Percentiles rank a stretch among this genome's conserved stretches.
Evolutionary conservation across 1,140 invertebrate species (phyloP).

Genomic region (Choristoneura fumiferana): DNA sequence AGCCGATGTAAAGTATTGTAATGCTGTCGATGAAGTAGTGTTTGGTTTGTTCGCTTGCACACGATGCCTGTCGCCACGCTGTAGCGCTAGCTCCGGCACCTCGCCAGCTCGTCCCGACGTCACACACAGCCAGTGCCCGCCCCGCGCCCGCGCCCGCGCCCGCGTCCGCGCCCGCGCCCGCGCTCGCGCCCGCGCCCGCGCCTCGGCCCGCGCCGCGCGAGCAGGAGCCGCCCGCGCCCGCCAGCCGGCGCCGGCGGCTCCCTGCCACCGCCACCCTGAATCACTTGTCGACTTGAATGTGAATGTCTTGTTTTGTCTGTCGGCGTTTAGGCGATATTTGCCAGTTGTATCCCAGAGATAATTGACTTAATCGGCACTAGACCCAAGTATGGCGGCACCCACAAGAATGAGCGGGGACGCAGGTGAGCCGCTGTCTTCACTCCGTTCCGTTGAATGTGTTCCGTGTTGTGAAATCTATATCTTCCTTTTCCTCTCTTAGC

Average conservation of each 20-base stretch:
- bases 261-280: constrained; percentile 45
- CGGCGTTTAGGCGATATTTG: constrained; percentile 96
- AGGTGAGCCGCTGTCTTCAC: constrained; percentile 90
- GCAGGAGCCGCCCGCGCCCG: constrained; percentile 41
- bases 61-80: constrained; percentile 79
- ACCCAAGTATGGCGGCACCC: constrained; percentile 99
- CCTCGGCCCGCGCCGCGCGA: constrained; percentile 22
- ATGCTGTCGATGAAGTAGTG: constrained; percentile 79
- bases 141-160: constrained; percentile 42
- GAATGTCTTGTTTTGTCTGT: constrained; percentile 85
- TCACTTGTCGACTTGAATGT: constrained; percentile 67
- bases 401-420: constrained; percentile 99
- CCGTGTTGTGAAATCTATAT: constrained; percentile 79
- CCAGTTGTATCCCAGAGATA: constrained; percentile 99
- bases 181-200: too few relatives aligned
- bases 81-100: constrained; percentile 79
- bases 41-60: constrained; percentile 80
- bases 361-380: constrained; percentile 99
- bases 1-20: constrained; percentile 77
- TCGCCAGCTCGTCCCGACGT: constrained; percentile 80
- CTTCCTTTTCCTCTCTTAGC: constrained; percentile 78
- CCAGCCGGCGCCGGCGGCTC: constrained; percentile 31
- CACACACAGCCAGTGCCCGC: constrained; percentile 75
- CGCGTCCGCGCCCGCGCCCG: constrained; percentile 31
- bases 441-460: constrained; percentile 79